phyloP scores from a whole-genome alignment of 1,140 invertebrate species.

The Drosophila cardini region DNA sequence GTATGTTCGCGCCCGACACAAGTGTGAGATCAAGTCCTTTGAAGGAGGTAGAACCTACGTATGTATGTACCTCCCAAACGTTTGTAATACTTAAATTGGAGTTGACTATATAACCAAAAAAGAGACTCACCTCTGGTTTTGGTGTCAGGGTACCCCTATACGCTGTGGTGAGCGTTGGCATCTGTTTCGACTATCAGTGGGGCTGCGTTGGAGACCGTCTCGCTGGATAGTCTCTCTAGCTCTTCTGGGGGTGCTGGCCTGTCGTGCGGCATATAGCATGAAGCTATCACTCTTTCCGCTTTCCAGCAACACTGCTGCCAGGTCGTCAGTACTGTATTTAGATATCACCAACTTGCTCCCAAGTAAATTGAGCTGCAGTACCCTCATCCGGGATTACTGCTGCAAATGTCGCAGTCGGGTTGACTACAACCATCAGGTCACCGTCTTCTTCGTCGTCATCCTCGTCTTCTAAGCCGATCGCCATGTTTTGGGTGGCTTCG shows the following conservation, averaged over 20 bases:
- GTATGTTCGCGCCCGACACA: neutral
- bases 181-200: no score
- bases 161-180: neutral
- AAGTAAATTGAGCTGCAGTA: neutral
- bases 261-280: conserved; percentile 1
- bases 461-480: no score
- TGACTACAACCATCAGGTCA: neutral
- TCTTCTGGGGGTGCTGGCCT: neutral
- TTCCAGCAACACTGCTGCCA: neutral
- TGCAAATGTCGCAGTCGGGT: neutral
- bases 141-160: neutral
- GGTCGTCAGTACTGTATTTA: neutral
- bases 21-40: neutral
- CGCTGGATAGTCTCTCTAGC: no score
- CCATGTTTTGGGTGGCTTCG: no score
- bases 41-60: neutral
- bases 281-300: neutral
- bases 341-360: neutral
- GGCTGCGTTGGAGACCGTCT: no score
- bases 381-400: neutral
- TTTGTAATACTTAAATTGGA: no score
- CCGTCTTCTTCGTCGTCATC: no score
- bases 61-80: neutral
- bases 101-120: neutral
- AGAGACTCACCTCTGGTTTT: neutral